A percentile compares a stretch with the other conserved stretches of the same genome.
These are phyloP conservation scores for rabbit (Oryctolagus cuniculus) DNA, from an alignment of 2,113 vertebrate genomes.

Conservation along the genomic window DNA sequence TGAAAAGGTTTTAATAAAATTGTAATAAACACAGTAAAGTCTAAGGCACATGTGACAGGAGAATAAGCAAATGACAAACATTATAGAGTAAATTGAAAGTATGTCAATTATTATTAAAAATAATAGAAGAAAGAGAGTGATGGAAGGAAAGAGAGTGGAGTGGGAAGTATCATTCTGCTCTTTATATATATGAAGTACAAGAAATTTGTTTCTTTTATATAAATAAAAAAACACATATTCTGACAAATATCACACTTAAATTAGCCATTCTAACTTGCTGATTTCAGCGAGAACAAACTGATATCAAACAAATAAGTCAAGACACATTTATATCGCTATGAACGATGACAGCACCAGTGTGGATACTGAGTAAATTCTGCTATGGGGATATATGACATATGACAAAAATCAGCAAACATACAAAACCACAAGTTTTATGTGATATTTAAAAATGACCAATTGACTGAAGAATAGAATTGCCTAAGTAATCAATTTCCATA, in stretches of 20 bases:
- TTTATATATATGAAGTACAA: no score
- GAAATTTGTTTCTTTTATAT: no score
- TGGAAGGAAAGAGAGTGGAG: no score
- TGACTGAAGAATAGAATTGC: neutral
- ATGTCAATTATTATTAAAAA: no score
- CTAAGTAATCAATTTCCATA: neutral
- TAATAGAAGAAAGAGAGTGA: no score
- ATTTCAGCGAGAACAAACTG: neutral
- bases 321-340: neutral
- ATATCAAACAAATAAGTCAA: neutral
- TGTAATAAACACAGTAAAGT: neutral
- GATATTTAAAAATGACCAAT: neutral
- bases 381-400: neutral
- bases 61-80: neutral
- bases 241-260: neutral
- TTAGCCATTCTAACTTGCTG: neutral
- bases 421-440: neutral
- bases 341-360: neutral
- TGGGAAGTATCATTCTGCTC: no score
- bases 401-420: constrained; percentile 4
- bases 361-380: neutral
- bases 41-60: neutral
- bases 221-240: no score
- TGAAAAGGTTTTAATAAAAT: constrained; percentile 37
- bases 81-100: neutral